Conservation (phyloP, 2,888 invertebrate species). For the Nemapogon koenigi region DNA sequence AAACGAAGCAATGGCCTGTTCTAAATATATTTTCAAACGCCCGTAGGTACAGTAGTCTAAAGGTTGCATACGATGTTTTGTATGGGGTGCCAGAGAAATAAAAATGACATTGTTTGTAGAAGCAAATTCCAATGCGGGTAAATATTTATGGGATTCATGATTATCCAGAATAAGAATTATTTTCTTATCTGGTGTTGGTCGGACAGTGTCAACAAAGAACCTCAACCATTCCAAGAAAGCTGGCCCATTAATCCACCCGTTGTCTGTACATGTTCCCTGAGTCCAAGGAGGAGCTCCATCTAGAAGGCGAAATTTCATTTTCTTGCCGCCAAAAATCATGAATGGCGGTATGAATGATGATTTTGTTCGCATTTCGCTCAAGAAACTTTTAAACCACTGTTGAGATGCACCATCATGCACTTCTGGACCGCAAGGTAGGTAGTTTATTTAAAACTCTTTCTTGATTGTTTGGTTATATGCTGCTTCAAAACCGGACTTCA, state of each 20-base stretch:
- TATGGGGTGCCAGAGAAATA: constrained; percentile 18
- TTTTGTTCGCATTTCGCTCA: neutral
- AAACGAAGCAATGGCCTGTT: no score
- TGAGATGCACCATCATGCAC: neutral
- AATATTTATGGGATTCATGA: constrained; percentile 16
- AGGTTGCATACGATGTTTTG: no score
- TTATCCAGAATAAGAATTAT: constrained; percentile 15
- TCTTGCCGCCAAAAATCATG: constrained; percentile 9
- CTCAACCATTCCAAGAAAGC: constrained; percentile 18
- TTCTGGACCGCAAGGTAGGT: neutral
- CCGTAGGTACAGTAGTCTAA: no score
- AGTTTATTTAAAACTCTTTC: neutral
- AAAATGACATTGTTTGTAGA: constrained; percentile 17
- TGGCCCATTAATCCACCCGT: constrained; percentile 18
- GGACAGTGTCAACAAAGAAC: constrained; percentile 6
- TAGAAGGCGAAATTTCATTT: constrained; percentile 15
- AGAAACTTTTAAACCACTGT: neutral
- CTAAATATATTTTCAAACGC: no score
- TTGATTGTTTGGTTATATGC: neutral
- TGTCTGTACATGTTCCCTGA: constrained; percentile 15
- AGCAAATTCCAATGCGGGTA: constrained; percentile 16
- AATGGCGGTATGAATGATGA: constrained; percentile 10
- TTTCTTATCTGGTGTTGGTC: constrained; percentile 17
- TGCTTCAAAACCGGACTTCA: neutral
- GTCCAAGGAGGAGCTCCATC: constrained; percentile 19